Evolutionary conservation across 2,797 vertebrate species (phyloP), one percentile per base, ranked within the genome.

Genomic region (Triplophysa yarkandensis): DNA sequence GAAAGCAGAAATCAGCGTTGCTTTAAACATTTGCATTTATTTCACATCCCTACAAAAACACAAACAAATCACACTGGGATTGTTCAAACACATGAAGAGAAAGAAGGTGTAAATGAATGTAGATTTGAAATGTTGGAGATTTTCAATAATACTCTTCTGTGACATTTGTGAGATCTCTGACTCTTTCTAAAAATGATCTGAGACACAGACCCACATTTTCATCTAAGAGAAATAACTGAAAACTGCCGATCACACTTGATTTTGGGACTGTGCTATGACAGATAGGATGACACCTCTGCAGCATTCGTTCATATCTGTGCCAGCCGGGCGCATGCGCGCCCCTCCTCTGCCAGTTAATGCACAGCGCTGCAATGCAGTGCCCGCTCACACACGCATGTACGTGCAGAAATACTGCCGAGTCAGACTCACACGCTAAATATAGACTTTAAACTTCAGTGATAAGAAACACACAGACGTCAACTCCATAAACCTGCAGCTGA

Each of bases 291-390:
- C 52, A 55, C 30, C 14, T 23, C 66, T 52, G 46, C 23, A 50
- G 34, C 65, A 41, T 43, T 68, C n/a, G 23, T 4, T 14, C 3
- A 32, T 10, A 39, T 41, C 21, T 19, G 66, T 52, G 34, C 16
- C 34, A 34, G 25, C 32, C 14, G 46, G 11, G 27, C 11, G 21
- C 10, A 11, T 28, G 3, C 16, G 17, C 63, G 25, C 74, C 11
- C 87, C 88, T 90, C 86, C 89, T n/a, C n/a, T 84, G 88, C 89
- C 92, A 91, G 89, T 89, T 90, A 89, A 92, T 89, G 88, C 92
- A 92, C 88, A 91, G 89, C 82, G 88, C 92, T 93, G 92, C 92
- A 93, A 89, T 93, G 91, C 91, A 89, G 91, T 91, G 91, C 89
- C 87, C 86, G 84, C 55, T 85, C 88, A 89, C 88, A 90, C 91